Conservation (phyloP, 2,797 vertebrate species). For the Pipistrellus pipistrellus region DNA sequence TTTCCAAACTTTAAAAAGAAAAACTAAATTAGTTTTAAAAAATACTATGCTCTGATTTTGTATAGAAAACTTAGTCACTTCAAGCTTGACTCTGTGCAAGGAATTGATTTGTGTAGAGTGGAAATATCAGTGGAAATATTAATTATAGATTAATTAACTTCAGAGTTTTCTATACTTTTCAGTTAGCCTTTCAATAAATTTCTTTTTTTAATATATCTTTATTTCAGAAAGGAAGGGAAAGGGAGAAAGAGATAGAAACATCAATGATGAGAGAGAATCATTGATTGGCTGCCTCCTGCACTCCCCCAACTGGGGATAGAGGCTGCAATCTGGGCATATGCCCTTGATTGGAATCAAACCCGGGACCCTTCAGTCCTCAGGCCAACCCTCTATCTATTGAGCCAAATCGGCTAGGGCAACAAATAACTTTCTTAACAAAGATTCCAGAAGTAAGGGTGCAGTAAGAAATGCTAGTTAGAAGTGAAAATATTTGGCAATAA, state of each 20-base stretch:
- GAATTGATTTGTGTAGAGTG: conserved; percentile 16
- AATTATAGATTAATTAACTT: not conserved
- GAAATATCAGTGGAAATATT: not conserved
- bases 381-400: no score
- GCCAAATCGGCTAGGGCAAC: no score
- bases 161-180: not conserved
- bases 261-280: no score
- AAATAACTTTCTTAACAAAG: not conserved
- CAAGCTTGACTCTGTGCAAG: not conserved
- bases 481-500: not conserved
- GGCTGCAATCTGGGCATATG: no score
- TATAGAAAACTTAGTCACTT: not conserved
- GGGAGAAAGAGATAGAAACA: no score
- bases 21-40: conserved; percentile 33
- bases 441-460: not conserved
- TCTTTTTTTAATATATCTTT: not conserved
- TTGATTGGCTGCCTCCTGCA: no score
- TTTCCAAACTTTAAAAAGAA: not conserved
- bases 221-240: not conserved
- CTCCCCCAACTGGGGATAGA: no score
- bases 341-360: no score
- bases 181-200: conserved; percentile 31
- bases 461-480: not conserved
- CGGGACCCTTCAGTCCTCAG: no score
- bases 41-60: conserved; percentile 11